phyloP scores from a whole-genome alignment of 53 echinoderm and acorn worm genomes.

The Astropecten irregularis region DNA sequence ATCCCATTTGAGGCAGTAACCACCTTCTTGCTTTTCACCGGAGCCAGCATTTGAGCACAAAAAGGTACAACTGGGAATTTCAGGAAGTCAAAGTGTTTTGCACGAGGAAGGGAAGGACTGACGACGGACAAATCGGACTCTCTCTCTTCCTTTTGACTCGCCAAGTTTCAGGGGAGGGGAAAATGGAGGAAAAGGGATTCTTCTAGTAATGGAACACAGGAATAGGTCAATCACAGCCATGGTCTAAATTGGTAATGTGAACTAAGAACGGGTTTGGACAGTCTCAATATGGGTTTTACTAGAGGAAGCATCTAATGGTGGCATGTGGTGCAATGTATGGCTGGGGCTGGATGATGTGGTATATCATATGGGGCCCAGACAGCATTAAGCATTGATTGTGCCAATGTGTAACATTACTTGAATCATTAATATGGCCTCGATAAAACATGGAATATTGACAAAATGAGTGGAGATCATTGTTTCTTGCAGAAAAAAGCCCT shows the following conservation, averaged over 20 bases:
- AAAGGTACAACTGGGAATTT: constrained; percentile 39
- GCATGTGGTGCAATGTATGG: too few relatives aligned
- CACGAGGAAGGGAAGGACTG: background rate
- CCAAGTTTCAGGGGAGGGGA: too few relatives aligned
- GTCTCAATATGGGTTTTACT: constrained; percentile 11
- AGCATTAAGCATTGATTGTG: too few relatives aligned
- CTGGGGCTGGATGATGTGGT: too few relatives aligned
- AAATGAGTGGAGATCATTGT: too few relatives aligned
- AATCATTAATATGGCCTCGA: too few relatives aligned
- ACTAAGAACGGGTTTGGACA: constrained; percentile 2
- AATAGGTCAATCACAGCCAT: constrained; percentile 18
- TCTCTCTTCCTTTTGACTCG: background rate
- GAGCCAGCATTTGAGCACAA: constrained; percentile 10
- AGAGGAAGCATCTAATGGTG: too few relatives aligned
- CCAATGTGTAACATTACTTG: too few relatives aligned
- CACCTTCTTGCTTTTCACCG: constrained; percentile 28
- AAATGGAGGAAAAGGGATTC: background rate
- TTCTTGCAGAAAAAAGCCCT: too few relatives aligned
- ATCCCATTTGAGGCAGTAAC: constrained; percentile 21
- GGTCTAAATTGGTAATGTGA: constrained; percentile 47
- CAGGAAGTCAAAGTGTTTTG: background rate
- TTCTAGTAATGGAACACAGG: constrained; percentile 11
- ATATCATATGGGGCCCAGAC: too few relatives aligned
- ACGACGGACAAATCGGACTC: background rate
- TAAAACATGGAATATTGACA: too few relatives aligned